These are phyloP conservation scores for Napeogenes inachia DNA, from an alignment of 2,888 invertebrate species.

Conservation along the genomic window DNA sequence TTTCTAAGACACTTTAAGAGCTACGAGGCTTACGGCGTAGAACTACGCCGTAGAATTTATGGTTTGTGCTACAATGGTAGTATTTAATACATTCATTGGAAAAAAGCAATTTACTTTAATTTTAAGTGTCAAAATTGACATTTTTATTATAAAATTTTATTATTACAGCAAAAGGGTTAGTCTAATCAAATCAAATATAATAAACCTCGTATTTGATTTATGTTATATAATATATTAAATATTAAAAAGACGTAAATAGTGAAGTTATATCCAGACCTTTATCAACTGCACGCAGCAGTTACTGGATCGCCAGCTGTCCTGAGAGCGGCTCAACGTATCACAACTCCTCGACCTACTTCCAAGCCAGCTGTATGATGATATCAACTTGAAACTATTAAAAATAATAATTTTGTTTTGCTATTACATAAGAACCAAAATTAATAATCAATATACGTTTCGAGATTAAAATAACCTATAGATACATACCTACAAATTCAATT, in stretches of 20 bases:
- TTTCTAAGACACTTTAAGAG: no score
- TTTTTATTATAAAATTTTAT: no score
- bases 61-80: no score
- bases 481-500: background rate
- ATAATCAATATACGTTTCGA: background rate
- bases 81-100: no score
- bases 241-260: constrained; percentile 30
- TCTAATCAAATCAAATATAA: background rate
- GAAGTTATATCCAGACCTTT: constrained; percentile 53
- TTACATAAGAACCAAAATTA: background rate
- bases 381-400: constrained; percentile 56
- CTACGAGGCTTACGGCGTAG: no score
- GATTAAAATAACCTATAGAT: background rate
- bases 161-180: no score
- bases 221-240: no score
- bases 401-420: background rate
- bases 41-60: no score
- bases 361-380: constrained; percentile 58
- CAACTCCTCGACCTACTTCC: constrained; percentile 64
- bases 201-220: no score
- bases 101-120: no score
- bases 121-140: no score
- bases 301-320: constrained; percentile 51
- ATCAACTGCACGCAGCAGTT: constrained; percentile 70
- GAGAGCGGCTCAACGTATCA: constrained; percentile 61